Percentiles rank a stretch among this genome's conserved stretches.
These are phyloP conservation scores for Siphamia tubifer DNA, from an alignment of 2,113 vertebrate species.

Conservation along the genomic window DNA sequence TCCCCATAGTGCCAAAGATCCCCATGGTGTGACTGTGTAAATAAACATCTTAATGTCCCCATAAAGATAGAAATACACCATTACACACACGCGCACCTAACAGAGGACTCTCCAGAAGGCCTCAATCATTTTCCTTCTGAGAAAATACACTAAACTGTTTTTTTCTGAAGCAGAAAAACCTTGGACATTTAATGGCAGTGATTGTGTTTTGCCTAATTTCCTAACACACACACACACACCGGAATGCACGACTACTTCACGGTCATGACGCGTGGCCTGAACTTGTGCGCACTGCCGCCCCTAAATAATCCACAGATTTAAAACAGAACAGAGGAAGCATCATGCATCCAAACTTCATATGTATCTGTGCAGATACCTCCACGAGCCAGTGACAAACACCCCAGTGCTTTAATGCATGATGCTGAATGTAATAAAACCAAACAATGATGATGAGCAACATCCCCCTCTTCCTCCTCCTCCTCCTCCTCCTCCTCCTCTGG, in stretches of 20 bases:
- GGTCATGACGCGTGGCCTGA: constrained; percentile 8
- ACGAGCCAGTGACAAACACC: neutral
- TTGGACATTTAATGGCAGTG: neutral
- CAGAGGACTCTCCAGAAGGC: no score
- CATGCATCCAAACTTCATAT: neutral
- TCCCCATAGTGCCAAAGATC: no score
- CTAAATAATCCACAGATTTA: neutral
- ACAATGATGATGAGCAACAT: constrained; percentile 28
- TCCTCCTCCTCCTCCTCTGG: neutral
- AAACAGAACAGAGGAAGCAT: neutral
- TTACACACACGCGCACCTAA: no score
- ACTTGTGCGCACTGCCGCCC: constrained; percentile 22
- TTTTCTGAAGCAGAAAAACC: neutral
- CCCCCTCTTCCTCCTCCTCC: neutral
- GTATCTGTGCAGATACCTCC: neutral
- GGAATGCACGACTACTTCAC: constrained; percentile 31
- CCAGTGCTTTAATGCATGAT: neutral
- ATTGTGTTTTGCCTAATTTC: neutral
- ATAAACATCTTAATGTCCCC: no score
- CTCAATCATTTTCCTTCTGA: no score
- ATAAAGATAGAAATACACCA: no score
- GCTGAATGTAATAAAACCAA: constrained; percentile 2
- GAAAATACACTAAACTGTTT: neutral
- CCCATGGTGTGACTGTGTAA: no score
- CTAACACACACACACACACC: neutral